Evolutionary conservation across 2,888 invertebrate species (phyloP).

Genomic region (Zele albiditarsus): DNA sequence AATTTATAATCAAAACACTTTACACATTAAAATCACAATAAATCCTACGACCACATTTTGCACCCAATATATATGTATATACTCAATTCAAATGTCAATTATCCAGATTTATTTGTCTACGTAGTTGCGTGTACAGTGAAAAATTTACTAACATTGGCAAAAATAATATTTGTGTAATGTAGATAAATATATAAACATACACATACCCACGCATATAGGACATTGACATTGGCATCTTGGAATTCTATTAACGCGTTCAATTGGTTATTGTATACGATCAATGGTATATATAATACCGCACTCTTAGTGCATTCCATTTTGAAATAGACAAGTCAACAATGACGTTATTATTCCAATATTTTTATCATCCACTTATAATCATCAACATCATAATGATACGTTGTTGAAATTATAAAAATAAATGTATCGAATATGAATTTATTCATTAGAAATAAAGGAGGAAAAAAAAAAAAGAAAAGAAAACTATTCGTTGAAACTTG

Average conservation of each 20-base stretch:
- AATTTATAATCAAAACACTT: constrained; percentile 2
- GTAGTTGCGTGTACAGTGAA: background rate
- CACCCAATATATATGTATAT: background rate
- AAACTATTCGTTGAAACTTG: background rate
- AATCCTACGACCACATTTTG: background rate
- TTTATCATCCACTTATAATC: background rate
- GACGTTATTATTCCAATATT: background rate
- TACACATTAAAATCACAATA: constrained; percentile 13
- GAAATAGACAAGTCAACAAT: background rate
- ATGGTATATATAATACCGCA: background rate
- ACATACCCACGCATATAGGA: background rate
- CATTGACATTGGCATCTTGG: constrained; percentile 23
- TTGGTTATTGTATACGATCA: constrained; percentile 25
- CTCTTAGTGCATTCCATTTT: background rate
- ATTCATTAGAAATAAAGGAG: background rate
- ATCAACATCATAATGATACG: background rate
- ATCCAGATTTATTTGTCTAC: constrained; percentile 35
- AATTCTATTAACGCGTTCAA: constrained; percentile 37
- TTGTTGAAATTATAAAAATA: background rate
- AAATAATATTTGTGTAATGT: constrained; percentile 34
- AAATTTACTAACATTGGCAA: constrained; percentile 26
- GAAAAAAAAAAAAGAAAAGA: background rate
- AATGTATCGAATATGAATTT: background rate
- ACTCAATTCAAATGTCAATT: constrained; percentile 42
- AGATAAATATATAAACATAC: constrained; percentile 1